A percentile compares a stretch with the other conserved stretches of the same genome.
phyloP scores from a whole-genome alignment of 2,797 vertebrate species.

The Spinus olivaceus region DNA sequence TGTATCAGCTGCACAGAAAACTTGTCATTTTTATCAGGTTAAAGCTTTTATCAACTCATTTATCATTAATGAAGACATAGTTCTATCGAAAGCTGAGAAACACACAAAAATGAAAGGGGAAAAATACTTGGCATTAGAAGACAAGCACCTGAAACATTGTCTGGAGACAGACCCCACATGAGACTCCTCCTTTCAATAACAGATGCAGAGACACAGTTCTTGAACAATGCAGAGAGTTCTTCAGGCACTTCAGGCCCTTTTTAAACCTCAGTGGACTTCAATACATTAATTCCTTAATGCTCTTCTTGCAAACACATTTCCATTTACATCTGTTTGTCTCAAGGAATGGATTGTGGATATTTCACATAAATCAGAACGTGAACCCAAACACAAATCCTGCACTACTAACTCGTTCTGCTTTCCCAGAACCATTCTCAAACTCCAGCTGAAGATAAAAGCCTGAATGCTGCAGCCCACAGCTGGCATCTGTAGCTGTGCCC shows the following conservation, averaged over 20 bases:
- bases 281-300: neutral
- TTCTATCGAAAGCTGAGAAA: neutral
- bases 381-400: neutral
- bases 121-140: neutral
- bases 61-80: neutral
- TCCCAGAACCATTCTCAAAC: neutral
- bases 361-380: neutral
- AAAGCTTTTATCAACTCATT: neutral
- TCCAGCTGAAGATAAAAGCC: neutral
- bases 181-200: neutral
- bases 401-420: neutral
- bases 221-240: neutral
- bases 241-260: neutral
- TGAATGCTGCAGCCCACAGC: neutral
- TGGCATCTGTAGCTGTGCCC: neutral
- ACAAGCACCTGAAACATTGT: accelerated
- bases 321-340: neutral
- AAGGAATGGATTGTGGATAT: neutral
- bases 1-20: neutral
- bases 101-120: neutral
- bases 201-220: neutral
- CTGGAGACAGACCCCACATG: neutral
- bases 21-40: neutral
- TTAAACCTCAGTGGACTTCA: neutral
- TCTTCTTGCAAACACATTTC: neutral